Conservation (phyloP, 2,888 invertebrate species). For the Geotrupes spiniger region DNA sequence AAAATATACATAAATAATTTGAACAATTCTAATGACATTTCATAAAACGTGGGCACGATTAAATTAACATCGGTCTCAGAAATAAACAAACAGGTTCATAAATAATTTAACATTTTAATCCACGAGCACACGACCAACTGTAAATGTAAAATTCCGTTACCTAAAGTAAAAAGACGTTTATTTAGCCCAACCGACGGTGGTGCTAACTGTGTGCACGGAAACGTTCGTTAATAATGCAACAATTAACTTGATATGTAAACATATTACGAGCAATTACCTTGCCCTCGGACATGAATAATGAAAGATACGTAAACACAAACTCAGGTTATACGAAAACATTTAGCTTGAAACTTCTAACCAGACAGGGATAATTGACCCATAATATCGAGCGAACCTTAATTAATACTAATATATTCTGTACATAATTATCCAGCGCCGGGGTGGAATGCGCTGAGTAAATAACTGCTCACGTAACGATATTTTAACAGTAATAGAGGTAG, state of each 20-base stretch:
- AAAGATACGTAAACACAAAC: slow-evolving; percentile 22
- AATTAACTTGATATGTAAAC: slow-evolving; percentile 25
- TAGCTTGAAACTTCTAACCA: slow-evolving; percentile 10
- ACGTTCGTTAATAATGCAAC: slow-evolving; percentile 19
- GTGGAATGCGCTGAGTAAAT: not conserved
- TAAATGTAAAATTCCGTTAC: too few species aligned
- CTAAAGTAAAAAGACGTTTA: too few species aligned
- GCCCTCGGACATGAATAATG: slow-evolving; percentile 21
- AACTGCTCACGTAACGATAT: too few species aligned
- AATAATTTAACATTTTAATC: too few species aligned
- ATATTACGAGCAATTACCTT: slow-evolving; percentile 23
- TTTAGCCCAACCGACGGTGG: too few species aligned
- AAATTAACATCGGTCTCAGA: too few species aligned
- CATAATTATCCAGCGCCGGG: not conserved
- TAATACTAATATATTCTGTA: slow-evolving; percentile 6
- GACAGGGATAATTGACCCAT: slow-evolving; percentile 7
- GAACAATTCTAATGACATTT: too few species aligned
- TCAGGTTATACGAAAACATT: slow-evolving; percentile 20
- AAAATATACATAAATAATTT: too few species aligned
- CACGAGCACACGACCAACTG: too few species aligned
- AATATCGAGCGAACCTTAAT: slow-evolving; percentile 5
- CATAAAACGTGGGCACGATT: too few species aligned
- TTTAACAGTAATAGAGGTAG: too few species aligned
- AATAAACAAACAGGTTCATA: too few species aligned
- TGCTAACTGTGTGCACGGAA: not conserved